Conservation (phyloP, 2,888 invertebrate genomes). For the Lithophane socia region DNA sequence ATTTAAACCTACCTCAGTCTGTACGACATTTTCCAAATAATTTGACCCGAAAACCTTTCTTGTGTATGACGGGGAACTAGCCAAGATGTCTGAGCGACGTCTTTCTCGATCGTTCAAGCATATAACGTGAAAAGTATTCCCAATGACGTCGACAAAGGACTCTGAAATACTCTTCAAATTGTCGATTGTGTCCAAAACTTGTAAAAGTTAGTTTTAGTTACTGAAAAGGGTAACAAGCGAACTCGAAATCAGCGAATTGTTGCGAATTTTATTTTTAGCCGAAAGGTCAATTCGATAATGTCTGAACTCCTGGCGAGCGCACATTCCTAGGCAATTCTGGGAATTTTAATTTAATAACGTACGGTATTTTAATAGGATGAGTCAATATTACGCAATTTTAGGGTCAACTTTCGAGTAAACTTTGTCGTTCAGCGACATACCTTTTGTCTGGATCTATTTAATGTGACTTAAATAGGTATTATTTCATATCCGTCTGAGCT, state of each 20-base stretch:
- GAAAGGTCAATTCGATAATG: conserved; percentile 17
- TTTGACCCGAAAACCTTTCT: conserved; percentile 44
- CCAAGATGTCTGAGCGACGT: conserved; percentile 34
- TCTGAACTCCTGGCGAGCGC: neutral
- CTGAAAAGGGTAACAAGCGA: conserved; percentile 24
- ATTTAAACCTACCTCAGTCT: conserved; percentile 21
- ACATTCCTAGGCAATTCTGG: neutral
- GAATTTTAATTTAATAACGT: neutral
- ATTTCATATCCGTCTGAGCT: neutral
- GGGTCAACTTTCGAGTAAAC: neutral
- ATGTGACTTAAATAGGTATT: neutral
- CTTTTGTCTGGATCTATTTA: neutral
- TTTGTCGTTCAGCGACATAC: neutral
- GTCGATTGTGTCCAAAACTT: conserved; percentile 36
- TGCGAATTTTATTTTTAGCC: conserved; percentile 26
- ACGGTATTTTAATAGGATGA: neutral
- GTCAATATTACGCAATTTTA: neutral
- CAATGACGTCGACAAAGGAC: conserved; percentile 50
- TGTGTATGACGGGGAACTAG: conserved; percentile 39
- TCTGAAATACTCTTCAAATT: conserved; percentile 43
- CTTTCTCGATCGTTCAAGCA: conserved; percentile 48
- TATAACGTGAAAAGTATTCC: conserved; percentile 62
- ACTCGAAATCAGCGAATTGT: neutral
- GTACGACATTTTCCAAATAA: conserved; percentile 53
- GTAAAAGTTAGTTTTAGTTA: conserved; percentile 41